Percentiles rank a stretch among this genome's conserved stretches.
Conservation (phyloP, 2,113 vertebrate genomes). For the Tachysurus vachellii region DNA sequence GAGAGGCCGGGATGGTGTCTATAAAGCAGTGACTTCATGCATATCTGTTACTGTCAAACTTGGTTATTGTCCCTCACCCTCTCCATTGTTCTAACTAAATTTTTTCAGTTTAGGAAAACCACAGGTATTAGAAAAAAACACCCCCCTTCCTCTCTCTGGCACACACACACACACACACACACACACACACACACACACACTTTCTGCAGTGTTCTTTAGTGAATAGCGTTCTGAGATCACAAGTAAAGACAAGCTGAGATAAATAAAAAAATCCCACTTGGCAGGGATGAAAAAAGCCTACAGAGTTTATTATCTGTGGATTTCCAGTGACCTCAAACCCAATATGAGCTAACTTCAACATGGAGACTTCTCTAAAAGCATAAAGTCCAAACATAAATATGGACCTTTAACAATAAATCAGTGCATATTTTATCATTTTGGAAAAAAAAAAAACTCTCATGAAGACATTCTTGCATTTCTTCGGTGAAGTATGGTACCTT, state of each 20-base stretch:
- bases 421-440: background rate
- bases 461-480: slow-evolving; percentile 1
- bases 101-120: slow-evolving; percentile 33
- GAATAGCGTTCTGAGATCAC: background rate
- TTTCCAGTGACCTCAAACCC: slow-evolving; percentile 37
- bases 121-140: slow-evolving; percentile 18
- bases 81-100: slow-evolving; percentile 42
- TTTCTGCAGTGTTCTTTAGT: background rate
- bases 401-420: slow-evolving; percentile 14
- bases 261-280: slow-evolving; percentile 32
- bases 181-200: slow-evolving; percentile 9
- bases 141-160: background rate
- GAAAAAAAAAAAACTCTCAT: background rate
- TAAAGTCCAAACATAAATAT: background rate
- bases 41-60: slow-evolving; percentile 38
- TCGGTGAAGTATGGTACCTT: background rate
- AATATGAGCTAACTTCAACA: slow-evolving; percentile 11
- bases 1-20: slow-evolving; percentile 9
- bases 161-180: no score
- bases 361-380: background rate
- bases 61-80: background rate
- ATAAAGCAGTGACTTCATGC: slow-evolving; percentile 46
- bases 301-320: slow-evolving; percentile 32
- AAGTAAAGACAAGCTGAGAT: slow-evolving; percentile 41
- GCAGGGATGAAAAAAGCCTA: slow-evolving; percentile 18